Evolutionary conservation across 2,797 vertebrate genomes (phyloP), one percentile per base, ranked within the genome.

Genomic region (Benthosema pterotum): DNA sequence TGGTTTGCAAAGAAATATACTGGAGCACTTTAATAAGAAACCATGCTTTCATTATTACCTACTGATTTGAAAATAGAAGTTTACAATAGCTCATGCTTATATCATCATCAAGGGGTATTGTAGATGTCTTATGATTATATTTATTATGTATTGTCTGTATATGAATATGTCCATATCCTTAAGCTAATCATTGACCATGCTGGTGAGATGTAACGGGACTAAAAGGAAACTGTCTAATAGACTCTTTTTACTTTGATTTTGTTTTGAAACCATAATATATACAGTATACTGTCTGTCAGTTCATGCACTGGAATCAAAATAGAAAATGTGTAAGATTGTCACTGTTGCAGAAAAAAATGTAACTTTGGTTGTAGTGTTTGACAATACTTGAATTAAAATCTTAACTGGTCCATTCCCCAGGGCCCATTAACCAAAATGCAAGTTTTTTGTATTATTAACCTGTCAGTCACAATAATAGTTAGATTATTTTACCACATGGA

Each of bases 221-320:
- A 52, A 75, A 48, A 60, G 15, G 32, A 64, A 38, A 56, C 59
- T 51, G 7, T 65, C 32, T 12, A 17, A 16, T 16, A 8, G 25
- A 42, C 3, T 16, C 61, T 46, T 43, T 22, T 25, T 28, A 14
- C 13, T 38, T 57, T 71, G 16, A 67, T 67, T 57, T 3, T 15
- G 63, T 56, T 59, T 28, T 65, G 0, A 56, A 8, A 15, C 77
- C 47, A 16, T 1, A 0, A 46, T 76, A 65, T 69, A 43, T 49
- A 28, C 6, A 28, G 4, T 52, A 47, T 54, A 60, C 51, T 42
- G 53, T 70, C 67, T n/a, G 72, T 73, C 32, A 11, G 12, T 51
- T 56, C 6, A 53, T 69, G 77, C 82, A 84, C 84, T 88, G 87
- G 69, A 84, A 83, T 74, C 50, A 66, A 60, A 62, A 55, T 55